Evolutionary conservation across 2,113 vertebrate genomes (phyloP).

Genomic region (Clarias macrocephalus): DNA sequence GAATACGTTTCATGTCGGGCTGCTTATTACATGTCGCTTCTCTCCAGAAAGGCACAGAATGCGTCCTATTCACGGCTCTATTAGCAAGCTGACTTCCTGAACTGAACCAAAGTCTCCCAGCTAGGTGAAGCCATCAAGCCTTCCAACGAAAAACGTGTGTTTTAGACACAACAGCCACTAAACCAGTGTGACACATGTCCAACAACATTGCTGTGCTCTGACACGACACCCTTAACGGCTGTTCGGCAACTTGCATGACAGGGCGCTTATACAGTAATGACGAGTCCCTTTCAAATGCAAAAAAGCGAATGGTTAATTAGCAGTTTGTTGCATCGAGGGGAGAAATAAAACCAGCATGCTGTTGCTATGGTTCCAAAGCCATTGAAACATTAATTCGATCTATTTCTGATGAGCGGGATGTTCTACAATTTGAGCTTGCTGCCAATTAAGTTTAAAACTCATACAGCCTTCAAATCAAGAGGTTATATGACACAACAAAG

Average conservation of each 20-base stretch:
- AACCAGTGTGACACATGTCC: constrained; percentile 30
- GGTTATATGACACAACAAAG: background rate
- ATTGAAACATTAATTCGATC: background rate
- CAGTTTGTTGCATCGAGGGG: background rate
- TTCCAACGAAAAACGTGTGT: background rate
- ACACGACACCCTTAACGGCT: background rate
- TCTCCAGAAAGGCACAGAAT: constrained; percentile 19
- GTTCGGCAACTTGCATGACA: constrained; percentile 4
- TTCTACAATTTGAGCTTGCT: background rate
- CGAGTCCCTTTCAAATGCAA: constrained; percentile 25
- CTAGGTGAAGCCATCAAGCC: constrained; percentile 37
- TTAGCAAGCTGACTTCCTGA: constrained; percentile 35
- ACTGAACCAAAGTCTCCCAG: constrained; percentile 25
- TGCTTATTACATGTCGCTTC: constrained; percentile 29
- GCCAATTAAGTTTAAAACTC: background rate
- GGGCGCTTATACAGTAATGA: background rate
- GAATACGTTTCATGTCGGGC: background rate
- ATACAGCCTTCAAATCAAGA: background rate
- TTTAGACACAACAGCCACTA: constrained; percentile 20
- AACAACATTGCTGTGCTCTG: constrained; percentile 9
- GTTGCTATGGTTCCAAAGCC: background rate
- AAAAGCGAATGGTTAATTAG: background rate
- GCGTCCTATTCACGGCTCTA: constrained; percentile 7
- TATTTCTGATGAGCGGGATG: background rate
- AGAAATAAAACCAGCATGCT: background rate